Evolutionary conservation across 2,888 invertebrate genomes (phyloP).

Genomic region (Aromia moschata): DNA sequence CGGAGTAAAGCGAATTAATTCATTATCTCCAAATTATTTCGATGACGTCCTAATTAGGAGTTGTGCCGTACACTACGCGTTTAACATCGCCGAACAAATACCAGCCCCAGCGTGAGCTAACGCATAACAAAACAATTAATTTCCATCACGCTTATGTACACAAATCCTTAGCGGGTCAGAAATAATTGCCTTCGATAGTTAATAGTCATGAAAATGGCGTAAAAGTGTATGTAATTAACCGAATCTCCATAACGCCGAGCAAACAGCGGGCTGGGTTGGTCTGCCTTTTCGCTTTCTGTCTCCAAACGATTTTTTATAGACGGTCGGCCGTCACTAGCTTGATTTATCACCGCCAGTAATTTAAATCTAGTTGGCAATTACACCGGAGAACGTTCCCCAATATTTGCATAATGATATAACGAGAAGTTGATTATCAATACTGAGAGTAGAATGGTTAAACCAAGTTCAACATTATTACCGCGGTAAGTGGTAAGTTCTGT

Average conservation of each 20-base stretch:
- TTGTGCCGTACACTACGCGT: background rate
- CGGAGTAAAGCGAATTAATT: too few species aligned
- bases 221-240: background rate
- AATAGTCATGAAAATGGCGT: background rate
- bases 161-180: background rate
- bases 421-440: background rate
- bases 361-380: conserved; percentile 13
- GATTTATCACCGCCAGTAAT: conserved; percentile 10
- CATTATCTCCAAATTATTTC: too few species aligned
- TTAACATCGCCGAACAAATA: background rate
- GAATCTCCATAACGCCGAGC: background rate
- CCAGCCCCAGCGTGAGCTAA: background rate
- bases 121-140: background rate
- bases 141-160: background rate
- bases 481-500: too few species aligned
- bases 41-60: too few species aligned
- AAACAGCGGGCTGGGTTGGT: background rate
- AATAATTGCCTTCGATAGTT: background rate
- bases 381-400: background rate
- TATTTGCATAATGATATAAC: conserved; percentile 22
- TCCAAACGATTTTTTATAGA: conserved; percentile 16
- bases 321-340: conserved; percentile 6
- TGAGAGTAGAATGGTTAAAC: too few species aligned
- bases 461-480: background rate
- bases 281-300: conserved; percentile 13